phyloP scores from a whole-genome alignment of 2,113 vertebrate genomes.

The Zosterops japonicus region DNA sequence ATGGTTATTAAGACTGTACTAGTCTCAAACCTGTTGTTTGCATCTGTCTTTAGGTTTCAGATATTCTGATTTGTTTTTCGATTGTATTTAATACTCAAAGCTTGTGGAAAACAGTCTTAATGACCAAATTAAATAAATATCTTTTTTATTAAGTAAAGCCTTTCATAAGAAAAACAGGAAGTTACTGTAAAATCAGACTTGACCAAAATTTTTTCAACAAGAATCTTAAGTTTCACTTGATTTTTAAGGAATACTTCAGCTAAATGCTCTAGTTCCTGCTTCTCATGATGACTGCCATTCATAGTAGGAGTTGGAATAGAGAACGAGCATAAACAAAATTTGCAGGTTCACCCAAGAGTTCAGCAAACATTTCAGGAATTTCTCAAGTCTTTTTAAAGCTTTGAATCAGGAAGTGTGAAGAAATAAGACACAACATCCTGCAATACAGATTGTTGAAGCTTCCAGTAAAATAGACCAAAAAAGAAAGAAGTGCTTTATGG shows the following conservation, averaged over 20 bases:
- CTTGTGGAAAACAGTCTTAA: background rate
- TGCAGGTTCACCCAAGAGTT: background rate
- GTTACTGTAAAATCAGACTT: background rate
- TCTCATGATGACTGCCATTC: background rate
- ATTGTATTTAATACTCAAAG: background rate
- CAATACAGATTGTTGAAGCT: background rate
- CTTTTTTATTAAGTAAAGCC: background rate
- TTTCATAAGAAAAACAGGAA: background rate
- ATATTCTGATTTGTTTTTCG: background rate
- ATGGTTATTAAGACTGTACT: background rate
- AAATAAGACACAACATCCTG: background rate
- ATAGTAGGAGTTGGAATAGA: background rate
- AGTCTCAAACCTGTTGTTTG: background rate
- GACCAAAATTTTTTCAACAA: fast-evolving
- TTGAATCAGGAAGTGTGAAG: background rate
- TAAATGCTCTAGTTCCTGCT: background rate
- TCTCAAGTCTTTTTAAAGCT: background rate
- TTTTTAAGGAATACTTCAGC: background rate
- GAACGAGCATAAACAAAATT: background rate
- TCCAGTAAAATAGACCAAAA: background rate
- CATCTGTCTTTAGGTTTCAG: background rate
- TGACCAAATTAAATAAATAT: background rate
- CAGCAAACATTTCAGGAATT: background rate
- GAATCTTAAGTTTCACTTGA: background rate
- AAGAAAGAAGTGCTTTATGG: background rate